Evolutionary conservation across 2,113 vertebrate species (phyloP).

Genomic region (Cyprinodon brontotheroides): DNA sequence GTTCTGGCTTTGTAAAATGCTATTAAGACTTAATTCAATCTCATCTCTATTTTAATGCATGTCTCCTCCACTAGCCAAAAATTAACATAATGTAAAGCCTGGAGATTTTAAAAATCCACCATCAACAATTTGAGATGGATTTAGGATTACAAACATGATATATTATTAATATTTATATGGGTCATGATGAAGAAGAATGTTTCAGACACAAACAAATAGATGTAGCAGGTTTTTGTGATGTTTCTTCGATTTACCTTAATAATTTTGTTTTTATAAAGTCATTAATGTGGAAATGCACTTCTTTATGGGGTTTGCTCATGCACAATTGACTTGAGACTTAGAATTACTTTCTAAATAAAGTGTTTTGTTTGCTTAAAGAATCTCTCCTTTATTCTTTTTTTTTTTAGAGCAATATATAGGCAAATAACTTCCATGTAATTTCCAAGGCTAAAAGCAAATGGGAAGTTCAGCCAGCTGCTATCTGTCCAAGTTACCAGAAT

Average conservation of each 20-base stretch:
- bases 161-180: conserved; percentile 29
- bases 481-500: conserved; percentile 25
- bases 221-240: background rate
- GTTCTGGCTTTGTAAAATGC: conserved; percentile 38
- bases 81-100: conserved; percentile 37
- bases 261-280: background rate
- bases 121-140: conserved; percentile 16
- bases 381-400: no score
- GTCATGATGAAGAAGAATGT: conserved; percentile 9
- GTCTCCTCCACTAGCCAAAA: conserved; percentile 20
- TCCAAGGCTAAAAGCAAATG: background rate
- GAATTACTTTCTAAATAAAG: background rate
- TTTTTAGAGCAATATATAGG: background rate
- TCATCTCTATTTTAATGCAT: conserved; percentile 31
- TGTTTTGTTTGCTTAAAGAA: background rate
- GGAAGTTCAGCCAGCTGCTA: background rate
- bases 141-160: conserved; percentile 39
- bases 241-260: background rate
- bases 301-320: background rate
- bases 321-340: background rate
- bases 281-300: background rate
- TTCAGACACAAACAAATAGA: background rate
- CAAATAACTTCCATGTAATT: conserved; percentile 16
- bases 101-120: conserved; percentile 22
- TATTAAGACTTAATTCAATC: conserved; percentile 53